Conservation (phyloP, 2,113 vertebrate genomes). For the Carlito syrichta region DNA sequence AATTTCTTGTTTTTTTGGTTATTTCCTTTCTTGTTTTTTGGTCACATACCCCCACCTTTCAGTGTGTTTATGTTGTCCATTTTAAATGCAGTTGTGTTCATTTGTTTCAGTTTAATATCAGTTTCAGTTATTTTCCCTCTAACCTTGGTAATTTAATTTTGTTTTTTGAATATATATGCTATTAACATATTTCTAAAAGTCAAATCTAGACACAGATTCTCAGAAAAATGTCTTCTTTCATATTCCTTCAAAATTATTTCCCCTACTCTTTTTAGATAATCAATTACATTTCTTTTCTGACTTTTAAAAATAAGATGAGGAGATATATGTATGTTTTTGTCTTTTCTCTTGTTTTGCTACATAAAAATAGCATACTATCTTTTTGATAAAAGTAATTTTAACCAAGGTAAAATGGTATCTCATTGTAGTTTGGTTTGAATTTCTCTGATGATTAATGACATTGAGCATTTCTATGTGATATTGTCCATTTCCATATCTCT, state of each 20-base stretch:
- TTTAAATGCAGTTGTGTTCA: not conserved
- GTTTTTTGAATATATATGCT: not conserved
- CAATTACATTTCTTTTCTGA: not conserved
- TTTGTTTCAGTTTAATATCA: not conserved
- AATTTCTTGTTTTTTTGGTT: not conserved
- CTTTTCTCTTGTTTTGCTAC: not conserved
- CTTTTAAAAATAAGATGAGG: not conserved
- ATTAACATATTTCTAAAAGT: not conserved
- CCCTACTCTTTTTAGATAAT: not conserved
- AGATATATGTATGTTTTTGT: not conserved
- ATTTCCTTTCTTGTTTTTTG: not conserved
- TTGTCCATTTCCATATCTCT: too few species aligned
- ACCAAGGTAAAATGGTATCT: too few species aligned
- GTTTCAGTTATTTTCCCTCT: not conserved
- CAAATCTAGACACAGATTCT: not conserved
- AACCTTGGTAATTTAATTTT: not conserved
- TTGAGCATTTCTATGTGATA: too few species aligned
- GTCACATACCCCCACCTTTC: not conserved
- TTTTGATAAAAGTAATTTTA: too few species aligned
- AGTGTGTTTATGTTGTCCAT: not conserved
- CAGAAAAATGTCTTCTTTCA: not conserved
- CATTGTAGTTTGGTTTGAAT: too few species aligned
- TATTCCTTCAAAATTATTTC: not conserved
- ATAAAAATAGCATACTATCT: not conserved
- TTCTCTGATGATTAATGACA: too few species aligned